Conservation (phyloP, 2,113 vertebrate genomes). For the Echinops telfairi region DNA sequence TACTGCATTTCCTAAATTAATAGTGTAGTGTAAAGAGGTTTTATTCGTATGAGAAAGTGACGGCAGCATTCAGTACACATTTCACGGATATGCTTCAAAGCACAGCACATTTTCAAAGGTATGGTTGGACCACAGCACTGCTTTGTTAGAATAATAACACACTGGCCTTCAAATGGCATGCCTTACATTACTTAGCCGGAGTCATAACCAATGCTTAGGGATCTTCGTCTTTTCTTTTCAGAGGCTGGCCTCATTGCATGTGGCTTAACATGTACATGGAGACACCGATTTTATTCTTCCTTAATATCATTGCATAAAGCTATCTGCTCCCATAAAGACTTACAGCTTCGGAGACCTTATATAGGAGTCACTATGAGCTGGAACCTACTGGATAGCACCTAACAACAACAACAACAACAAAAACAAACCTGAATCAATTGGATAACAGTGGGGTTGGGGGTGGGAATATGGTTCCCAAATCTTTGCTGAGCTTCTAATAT, state of each 20-base stretch:
- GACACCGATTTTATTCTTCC: background rate
- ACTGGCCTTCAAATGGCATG: conserved; percentile 57
- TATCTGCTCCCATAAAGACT: background rate
- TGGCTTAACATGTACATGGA: conserved; percentile 36
- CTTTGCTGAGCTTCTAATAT: conserved; percentile 3
- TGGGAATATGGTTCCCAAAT: background rate
- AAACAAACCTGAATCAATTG: too few species aligned
- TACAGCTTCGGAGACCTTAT: too few species aligned
- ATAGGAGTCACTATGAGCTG: too few species aligned
- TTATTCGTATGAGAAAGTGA: conserved; percentile 57
- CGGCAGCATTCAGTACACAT: conserved; percentile 30
- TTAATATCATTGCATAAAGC: background rate
- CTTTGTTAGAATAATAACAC: conserved; percentile 46
- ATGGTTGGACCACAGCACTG: background rate
- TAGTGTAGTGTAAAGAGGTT: conserved; percentile 50
- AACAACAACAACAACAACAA: too few species aligned
- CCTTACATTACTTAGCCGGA: conserved; percentile 33
- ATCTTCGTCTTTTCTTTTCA: conserved; percentile 47
- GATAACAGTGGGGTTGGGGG: too few species aligned
- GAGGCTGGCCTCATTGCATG: conserved; percentile 26
- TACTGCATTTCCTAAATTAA: conserved; percentile 51
- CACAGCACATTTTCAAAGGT: background rate
- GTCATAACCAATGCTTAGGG: conserved; percentile 39
- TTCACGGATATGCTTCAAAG: conserved; percentile 39
- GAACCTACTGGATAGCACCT: too few species aligned